Evolutionary conservation across 2,113 vertebrate genomes (phyloP).

Genomic region (Equus przewalskii): DNA sequence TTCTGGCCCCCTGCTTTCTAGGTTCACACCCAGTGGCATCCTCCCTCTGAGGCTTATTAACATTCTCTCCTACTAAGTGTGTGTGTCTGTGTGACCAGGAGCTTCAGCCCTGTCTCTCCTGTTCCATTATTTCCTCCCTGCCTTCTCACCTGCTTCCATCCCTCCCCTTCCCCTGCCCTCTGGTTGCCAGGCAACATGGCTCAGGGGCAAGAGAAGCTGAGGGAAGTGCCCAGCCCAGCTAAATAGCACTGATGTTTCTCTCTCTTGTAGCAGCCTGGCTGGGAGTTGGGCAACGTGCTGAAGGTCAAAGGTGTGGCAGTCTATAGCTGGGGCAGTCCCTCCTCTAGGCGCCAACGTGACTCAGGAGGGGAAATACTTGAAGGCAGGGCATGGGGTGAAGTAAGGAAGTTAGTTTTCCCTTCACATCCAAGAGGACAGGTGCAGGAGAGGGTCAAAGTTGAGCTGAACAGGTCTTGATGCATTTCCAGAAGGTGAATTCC

Average conservation of each 20-base stretch:
- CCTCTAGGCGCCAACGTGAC: not conserved
- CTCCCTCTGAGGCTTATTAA: conserved; percentile 24
- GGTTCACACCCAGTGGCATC: conserved; percentile 67
- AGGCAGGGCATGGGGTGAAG: not conserved
- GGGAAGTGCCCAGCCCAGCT: not conserved
- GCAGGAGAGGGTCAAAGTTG: not conserved
- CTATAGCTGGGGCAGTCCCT: not conserved
- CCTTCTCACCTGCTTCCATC: not conserved
- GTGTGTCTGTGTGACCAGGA: not conserved
- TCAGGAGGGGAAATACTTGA: not conserved
- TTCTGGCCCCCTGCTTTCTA: conserved; percentile 70
- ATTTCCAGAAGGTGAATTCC: conserved; percentile 70
- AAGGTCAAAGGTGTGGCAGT: conserved; percentile 26
- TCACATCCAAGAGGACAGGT: not conserved
- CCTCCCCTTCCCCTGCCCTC: not conserved
- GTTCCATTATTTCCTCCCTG: not conserved
- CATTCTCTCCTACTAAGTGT: not conserved
- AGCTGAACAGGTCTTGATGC: not conserved
- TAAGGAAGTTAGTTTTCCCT: not conserved
- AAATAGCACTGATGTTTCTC: not conserved
- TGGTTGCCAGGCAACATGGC: conserved; percentile 44
- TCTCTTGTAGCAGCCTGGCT: not conserved
- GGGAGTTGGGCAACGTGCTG: not conserved
- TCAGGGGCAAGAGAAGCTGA: not conserved
- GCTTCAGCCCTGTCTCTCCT: not conserved